Evolutionary conservation across 2,888 invertebrate species (phyloP), one percentile per base, ranked within the genome.

Genomic region (Epinotia demarniana): DNA sequence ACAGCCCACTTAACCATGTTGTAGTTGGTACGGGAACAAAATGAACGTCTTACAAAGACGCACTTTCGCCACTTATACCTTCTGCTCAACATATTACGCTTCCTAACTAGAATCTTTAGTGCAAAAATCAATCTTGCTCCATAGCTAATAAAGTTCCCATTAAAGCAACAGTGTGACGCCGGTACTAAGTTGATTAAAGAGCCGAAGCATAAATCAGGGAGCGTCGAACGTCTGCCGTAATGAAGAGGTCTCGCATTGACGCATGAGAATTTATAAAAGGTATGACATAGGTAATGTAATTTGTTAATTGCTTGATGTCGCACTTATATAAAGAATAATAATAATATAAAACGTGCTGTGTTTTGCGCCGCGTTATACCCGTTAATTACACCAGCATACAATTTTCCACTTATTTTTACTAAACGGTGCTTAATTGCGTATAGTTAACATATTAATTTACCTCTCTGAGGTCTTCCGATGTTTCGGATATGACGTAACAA

Each of bases 171-270:
- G 53, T 5, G 53, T 53, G n/a, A 53, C 53, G 53, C 8, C 53
- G n/a, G 53, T 53, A 53, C 53, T 49, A 23, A 27, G 39, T 68
- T 43, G 68, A 68, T 58, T 68, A 68, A 23, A 11, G 57, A 39
- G 43, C 58, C 43, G 33, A 33, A 43, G 68, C 68, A 68, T 68
- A 68, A 58, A 68, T 68, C 68, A 58, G 53, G 57, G 23, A 43
- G 43, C 19, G 68, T 58, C 39, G 58, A 33, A 43, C 66, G 23
- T 49, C 49, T 57, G 19, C 39, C 53, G 53, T 53, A 53, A 53
- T 53, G 53, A 53, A 53, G 53, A 53, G 53, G 53, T n/a, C 53
- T n/a, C n/a, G 8, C 1, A 53, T n/a, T 53, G 53, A n/a, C 53
- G 53, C 53, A 8, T 53, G 53, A 53, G n/a, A 53, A 53, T 53